Conservation (phyloP, 2,113 vertebrate genomes). For the Candoia aspera region DNA sequence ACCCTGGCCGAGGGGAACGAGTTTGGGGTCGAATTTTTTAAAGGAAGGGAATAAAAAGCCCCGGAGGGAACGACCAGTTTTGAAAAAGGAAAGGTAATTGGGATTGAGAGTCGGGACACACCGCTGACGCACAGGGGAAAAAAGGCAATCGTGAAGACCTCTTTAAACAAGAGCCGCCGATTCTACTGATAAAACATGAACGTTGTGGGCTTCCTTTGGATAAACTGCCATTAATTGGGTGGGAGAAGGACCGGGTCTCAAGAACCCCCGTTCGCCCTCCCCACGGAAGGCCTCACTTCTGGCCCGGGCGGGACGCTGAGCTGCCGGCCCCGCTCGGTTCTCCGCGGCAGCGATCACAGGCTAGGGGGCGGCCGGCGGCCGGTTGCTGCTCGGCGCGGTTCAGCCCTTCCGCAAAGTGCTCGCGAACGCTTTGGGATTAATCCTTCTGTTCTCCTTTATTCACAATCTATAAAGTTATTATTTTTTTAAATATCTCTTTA, state of each 20-base stretch:
- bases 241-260: neutral
- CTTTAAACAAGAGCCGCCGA: neutral
- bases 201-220: neutral
- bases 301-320: neutral
- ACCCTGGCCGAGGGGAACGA: neutral
- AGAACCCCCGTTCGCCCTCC: neutral
- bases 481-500: conserved; percentile 23
- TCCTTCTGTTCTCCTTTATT: conserved; percentile 45
- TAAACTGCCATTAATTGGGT: neutral
- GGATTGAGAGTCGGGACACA: neutral
- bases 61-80: neutral
- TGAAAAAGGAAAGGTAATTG: neutral
- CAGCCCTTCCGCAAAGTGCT: conserved; percentile 72
- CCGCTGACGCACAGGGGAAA: neutral
- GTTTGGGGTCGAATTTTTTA: neutral
- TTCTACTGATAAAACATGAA: neutral
- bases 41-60: neutral
- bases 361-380: neutral
- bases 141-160: neutral
- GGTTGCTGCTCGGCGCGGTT: conserved; percentile 64
- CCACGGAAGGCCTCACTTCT: neutral
- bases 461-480: conserved; percentile 72
- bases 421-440: conserved; percentile 37
- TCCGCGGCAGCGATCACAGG: neutral
- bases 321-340: neutral